Evolutionary conservation across 2,797 vertebrate genomes (phyloP).

Genomic region (Lutra lutra): DNA sequence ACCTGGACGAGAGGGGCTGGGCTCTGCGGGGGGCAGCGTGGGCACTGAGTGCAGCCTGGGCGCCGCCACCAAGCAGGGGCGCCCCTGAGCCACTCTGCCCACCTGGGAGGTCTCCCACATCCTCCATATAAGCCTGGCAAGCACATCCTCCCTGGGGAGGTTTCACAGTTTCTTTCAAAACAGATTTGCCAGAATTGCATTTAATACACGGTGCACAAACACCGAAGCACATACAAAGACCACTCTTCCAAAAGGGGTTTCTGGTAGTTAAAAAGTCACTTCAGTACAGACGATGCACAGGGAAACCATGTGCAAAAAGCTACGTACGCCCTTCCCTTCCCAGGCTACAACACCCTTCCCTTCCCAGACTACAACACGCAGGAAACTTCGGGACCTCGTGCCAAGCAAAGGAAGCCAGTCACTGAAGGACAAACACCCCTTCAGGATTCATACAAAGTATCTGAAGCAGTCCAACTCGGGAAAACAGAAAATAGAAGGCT

Average conservation of each 20-base stretch:
- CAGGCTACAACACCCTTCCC: too few species aligned
- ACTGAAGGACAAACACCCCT: too few species aligned
- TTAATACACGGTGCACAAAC: slow-evolving; percentile 87
- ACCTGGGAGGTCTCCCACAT: not conserved
- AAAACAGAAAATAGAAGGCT: not conserved
- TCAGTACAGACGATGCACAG: slow-evolving; percentile 63
- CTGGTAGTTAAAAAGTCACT: slow-evolving; percentile 84
- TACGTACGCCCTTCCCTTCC: not conserved
- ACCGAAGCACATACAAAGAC: slow-evolving; percentile 88
- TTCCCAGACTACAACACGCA: too few species aligned
- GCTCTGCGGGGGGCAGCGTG: not conserved
- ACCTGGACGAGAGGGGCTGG: not conserved
- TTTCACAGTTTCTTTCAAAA: slow-evolving; percentile 32
- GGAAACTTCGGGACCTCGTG: too few species aligned
- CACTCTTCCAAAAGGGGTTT: slow-evolving; percentile 87
- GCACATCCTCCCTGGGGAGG: not conserved
- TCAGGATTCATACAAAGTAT: rapidly evolving
- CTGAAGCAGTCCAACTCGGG: not conserved
- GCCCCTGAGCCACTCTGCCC: not conserved
- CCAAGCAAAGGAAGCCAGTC: not conserved
- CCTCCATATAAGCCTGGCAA: not conserved
- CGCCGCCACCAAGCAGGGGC: not conserved
- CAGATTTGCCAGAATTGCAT: slow-evolving; percentile 92
- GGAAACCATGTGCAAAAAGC: slow-evolving; percentile 34
- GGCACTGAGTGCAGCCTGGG: not conserved